Evolutionary conservation across 1,140 invertebrate species (phyloP), one percentile per base, ranked within the genome.

Genomic region (Leptinotarsa defecta): DNA sequence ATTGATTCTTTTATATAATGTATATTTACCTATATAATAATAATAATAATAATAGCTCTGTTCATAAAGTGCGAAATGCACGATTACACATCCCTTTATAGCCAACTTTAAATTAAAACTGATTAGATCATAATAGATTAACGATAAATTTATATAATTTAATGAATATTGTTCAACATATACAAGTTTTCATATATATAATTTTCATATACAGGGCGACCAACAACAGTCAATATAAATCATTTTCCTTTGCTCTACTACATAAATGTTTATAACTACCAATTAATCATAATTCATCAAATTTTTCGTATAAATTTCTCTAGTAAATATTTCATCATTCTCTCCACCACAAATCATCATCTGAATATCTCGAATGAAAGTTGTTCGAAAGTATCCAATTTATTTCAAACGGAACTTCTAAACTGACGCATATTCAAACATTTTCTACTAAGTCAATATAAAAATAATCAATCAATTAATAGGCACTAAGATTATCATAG

Each of bases 1-100:
- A 80, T 81, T 79, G 78, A 76, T 81, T 81, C 79, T 77, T 80
- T 81, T 80, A 80, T 79, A 79, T 77, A 77, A 34, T 73, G 71
- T 73, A 73, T 81, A 76, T 79, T 76, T 79, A 81, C 75, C 78
- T 81, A 81, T 81, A 81, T 80, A 79, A 64, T 62, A 62, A 61
- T 20, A 63, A 64, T 62, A 63, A 73, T 73, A 61, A 64, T 73
- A 71, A 71, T 71, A 73, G 27, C 57, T 73, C 71, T 69, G 15
- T 73, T 73, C 48, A 73, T 73, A 73, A 63, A 73, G 71, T 80
- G 78, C 73, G 20, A 52, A 13, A 27, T 68, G 73, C 65, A 68
- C 73, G 3, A 43, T 57, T 74, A 68, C 73, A 74, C 73, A 81
- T 81, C 78, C 80, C 80, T 77, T 68, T 81, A 78, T 78, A 81